Conservation (phyloP, 1,140 invertebrate species). For the Neodiprion virginianus region DNA sequence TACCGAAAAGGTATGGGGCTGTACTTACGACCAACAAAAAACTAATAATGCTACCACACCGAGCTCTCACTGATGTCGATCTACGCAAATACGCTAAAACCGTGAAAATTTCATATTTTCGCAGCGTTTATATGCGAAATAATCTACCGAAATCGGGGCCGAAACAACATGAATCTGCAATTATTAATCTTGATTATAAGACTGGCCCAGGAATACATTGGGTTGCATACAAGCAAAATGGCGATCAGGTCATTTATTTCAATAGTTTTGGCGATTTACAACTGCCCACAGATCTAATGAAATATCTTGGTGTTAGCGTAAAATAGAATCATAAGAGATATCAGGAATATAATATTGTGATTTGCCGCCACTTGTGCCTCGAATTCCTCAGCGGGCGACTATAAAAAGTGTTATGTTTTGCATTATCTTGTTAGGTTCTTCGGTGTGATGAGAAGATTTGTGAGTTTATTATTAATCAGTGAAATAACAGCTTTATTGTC, state of each 20-base stretch:
- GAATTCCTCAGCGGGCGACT: constrained; percentile 27
- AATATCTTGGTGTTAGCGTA: constrained; percentile 34
- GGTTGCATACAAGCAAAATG: constrained; percentile 41
- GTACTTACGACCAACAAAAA: constrained; percentile 24
- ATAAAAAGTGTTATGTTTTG: not conserved
- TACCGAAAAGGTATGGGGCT: constrained; percentile 43
- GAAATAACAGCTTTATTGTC: too few species aligned
- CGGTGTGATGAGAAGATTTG: too few species aligned
- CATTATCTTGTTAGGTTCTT: too few species aligned
- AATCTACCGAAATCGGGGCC: constrained; percentile 33
- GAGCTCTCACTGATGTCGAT: constrained; percentile 37
- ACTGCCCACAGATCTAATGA: constrained; percentile 34
- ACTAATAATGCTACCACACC: constrained; percentile 32
- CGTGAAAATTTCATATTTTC: constrained; percentile 40
- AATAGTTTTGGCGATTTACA: constrained; percentile 45
- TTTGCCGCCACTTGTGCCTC: constrained; percentile 38
- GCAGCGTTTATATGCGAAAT: constrained; percentile 41
- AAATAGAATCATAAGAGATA: constrained; percentile 36
- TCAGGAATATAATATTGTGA: constrained; percentile 32
- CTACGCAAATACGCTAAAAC: constrained; percentile 32
- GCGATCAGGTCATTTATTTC: constrained; percentile 39
- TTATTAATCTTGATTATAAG: constrained; percentile 44
- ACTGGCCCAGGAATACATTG: constrained; percentile 43
- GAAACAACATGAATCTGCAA: constrained; percentile 35
- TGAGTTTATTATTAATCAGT: too few species aligned